Evolutionary conservation across 2,888 invertebrate genomes (phyloP), one percentile per base, ranked within the genome.

Genomic region (Busseola fusca): DNA sequence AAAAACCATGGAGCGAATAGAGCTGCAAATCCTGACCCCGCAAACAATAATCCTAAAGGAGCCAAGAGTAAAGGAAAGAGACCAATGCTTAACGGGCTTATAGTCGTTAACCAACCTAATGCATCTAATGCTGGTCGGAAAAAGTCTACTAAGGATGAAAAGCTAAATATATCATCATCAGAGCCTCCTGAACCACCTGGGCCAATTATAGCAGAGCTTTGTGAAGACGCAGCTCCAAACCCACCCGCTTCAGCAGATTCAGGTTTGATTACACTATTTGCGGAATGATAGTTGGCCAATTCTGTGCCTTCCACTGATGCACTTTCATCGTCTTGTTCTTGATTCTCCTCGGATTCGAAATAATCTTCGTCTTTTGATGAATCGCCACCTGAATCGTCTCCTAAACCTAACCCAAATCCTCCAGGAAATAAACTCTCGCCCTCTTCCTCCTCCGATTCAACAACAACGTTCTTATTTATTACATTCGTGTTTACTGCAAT

Each of bases 401-500:
- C 91, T 64, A 91, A 76, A 3, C 93, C 93, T 82, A 94, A 80
- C 1, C 91, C 94, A 75, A 95, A 94, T 3, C 87, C 86, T 54
- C 88, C 92, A 42, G 93, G 91, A 75, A 95, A 92, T 64, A 93
- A 75, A 67, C 84, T 87, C 9, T 92, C 91, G 7, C 89, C 37
- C 1, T 79, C 89, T 62, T 95, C 94, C 81, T 94, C 95, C 10
- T 95, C 94, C 0, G 95, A 91, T 81, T 96, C 96, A 42, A 94
- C 88, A 16, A 95, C 93, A 40, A 95, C 92, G 75, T 96, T 96
- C 74, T 96, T 96, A 82, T 97, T 97, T 56, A 97, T 93, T 3
- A 97, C 95, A 84, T 97, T 97, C 0, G 97, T 97, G 80, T 97
- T 97, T 3, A 97, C 96, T 25, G 97, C 96, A 71, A 97, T 96